Base-by-base conservation (phyloP, 2,113 vertebrate species). In the Rhagologus leucostigma region DNA sequence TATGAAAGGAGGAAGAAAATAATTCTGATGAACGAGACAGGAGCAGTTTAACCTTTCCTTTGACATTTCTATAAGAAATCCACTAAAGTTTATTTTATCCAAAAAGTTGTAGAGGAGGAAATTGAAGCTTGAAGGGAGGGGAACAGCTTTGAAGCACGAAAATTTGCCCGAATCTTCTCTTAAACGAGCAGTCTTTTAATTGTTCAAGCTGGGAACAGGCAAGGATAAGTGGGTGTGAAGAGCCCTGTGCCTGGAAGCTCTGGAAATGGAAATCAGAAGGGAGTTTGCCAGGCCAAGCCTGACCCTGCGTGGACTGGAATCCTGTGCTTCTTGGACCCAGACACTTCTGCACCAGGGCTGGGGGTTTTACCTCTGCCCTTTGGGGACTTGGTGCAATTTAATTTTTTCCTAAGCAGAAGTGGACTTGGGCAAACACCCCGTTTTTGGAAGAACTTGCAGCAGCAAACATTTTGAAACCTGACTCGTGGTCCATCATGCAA, bases 21-120 rank as follows among this genome's bases (percentile, higher is more conserved):
- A 68, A 94, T 93, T 77, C 69, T 84, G 95, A 91, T 47, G 56
- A 92, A 95, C 17, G 79, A 83, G 91, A 84, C 26, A 17, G 67
- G 70, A 93, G 15, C 56, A 56, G 56, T 49, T 88, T 90, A 87
- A 96, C 90, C 87, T 94, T 90, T 93, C 52, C 52, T 86, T 67
- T 90, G 90, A 74, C 60, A 73, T 90, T 96, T 95, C 83, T 89
- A 6, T 84, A 52, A 39, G 46, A 92, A 88, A 90, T 73, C 16
- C 49, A 21, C 42, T 86, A 6, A 83, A 46, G 13, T 78, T 76
- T 69, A 32, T 82, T 89, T 92, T 84, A 63, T 50, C 35, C 37
- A 68, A 41, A 27, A 85, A 64, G 29, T 33, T 90, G 2, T 32
- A 55, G 7, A 27, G 8, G 24, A 78, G 20, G 47, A 87, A 37